Evolutionary conservation across 2,888 invertebrate genomes (phyloP).

Genomic region (Ophion slaviceki): DNA sequence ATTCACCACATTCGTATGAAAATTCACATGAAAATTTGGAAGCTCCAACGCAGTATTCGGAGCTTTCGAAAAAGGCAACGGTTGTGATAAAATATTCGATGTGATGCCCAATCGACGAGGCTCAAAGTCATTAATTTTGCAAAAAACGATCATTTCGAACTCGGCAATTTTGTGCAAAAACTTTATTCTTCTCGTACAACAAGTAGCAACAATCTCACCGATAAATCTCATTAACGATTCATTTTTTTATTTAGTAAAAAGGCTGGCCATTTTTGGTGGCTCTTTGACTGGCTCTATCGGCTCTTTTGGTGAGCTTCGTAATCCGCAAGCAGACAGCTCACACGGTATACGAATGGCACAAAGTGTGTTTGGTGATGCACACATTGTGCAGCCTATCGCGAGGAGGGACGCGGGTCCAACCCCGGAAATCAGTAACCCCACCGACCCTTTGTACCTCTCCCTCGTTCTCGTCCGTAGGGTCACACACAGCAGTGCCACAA

Average conservation of each 20-base stretch:
- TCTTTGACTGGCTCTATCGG: background rate
- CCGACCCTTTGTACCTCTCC: slow-evolving; percentile 45
- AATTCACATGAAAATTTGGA: too few relatives aligned
- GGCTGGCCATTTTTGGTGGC: background rate
- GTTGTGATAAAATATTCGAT: too few relatives aligned
- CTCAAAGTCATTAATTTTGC: too few relatives aligned
- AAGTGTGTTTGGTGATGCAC: slow-evolving; percentile 28
- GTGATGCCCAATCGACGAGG: too few relatives aligned
- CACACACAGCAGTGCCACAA: slow-evolving; percentile 61
- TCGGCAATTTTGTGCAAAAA: too few relatives aligned
- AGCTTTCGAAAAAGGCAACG: too few relatives aligned
- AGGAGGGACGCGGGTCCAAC: slow-evolving; percentile 67
- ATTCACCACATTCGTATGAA: too few relatives aligned
- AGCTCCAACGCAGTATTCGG: too few relatives aligned
- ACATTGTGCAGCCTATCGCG: slow-evolving; percentile 66
- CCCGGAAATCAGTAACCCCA: slow-evolving; percentile 73
- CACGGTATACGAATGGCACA: slow-evolving; percentile 18
- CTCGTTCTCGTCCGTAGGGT: slow-evolving; percentile 33
- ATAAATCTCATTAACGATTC: too few relatives aligned
- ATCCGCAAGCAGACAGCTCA: background rate
- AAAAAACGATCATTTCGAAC: too few relatives aligned
- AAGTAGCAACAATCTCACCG: too few relatives aligned
- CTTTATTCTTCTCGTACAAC: too few relatives aligned
- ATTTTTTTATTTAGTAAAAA: background rate
- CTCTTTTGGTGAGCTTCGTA: background rate